Conservation (phyloP, 2,113 vertebrate genomes). For the Percopsis transmontana region DNA sequence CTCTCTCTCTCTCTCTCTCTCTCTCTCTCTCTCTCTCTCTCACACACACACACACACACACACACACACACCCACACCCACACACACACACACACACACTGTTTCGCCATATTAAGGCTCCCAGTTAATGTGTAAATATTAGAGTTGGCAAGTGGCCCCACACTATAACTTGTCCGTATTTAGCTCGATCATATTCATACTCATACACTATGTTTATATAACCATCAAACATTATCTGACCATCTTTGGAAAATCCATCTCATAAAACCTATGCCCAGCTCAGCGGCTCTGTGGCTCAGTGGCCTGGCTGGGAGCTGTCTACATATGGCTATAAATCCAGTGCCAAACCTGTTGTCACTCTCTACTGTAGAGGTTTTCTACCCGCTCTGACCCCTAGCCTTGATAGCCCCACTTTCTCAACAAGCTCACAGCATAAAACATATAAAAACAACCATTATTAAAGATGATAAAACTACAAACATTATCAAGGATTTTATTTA, state of each 20-base stretch:
- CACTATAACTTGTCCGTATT: conserved; percentile 48
- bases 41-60: conserved; percentile 1
- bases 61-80: conserved; percentile 11
- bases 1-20: background rate
- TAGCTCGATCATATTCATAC: conserved; percentile 41
- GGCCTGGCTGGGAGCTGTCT: background rate
- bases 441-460: too few species aligned
- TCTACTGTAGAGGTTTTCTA: background rate
- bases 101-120: conserved; percentile 37
- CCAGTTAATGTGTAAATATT: conserved; percentile 50
- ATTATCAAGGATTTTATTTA: too few species aligned
- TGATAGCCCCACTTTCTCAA: too few species aligned
- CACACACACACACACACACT: background rate
- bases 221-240: conserved; percentile 24
- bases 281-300: background rate
- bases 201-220: conserved; percentile 41
- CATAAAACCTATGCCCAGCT: background rate
- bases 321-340: background rate
- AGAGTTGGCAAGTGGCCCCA: conserved; percentile 27
- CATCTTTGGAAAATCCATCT: conserved; percentile 26
- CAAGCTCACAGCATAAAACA: too few species aligned
- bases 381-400: too few species aligned
- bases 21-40: background rate
- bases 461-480: too few species aligned
- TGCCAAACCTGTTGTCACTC: background rate